Evolutionary conservation across 2,113 vertebrate species (phyloP).

Genomic region (Chloroceryle aenea): DNA sequence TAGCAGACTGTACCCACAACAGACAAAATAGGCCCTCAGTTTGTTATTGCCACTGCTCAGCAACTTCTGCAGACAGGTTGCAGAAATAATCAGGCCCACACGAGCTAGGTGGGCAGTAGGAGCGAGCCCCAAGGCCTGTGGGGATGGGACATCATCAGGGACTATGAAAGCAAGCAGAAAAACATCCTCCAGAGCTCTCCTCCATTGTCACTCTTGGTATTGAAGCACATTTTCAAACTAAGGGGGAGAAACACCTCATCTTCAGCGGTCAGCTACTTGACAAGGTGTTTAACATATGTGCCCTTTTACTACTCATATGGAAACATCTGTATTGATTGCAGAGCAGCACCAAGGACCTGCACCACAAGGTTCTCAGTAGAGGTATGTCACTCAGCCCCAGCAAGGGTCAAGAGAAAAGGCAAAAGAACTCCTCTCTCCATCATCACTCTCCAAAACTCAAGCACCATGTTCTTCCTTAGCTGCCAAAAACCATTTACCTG

Average conservation of each 20-base stretch:
- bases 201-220: neutral
- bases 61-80: neutral
- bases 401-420: neutral
- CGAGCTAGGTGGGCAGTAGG: neutral
- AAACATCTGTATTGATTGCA: neutral
- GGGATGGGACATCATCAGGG: neutral
- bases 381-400: neutral
- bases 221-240: neutral
- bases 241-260: neutral
- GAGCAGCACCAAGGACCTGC: neutral
- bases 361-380: neutral
- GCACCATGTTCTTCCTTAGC: rapidly evolving
- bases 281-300: neutral
- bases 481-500: conserved; percentile 70
- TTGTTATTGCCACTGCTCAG: neutral
- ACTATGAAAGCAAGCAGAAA: neutral
- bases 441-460: neutral
- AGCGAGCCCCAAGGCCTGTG: neutral
- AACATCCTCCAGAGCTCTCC: neutral
- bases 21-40: neutral
- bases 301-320: too few species aligned
- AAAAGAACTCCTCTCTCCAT: neutral
- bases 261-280: neutral
- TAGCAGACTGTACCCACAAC: neutral
- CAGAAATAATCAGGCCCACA: neutral